Conservation (phyloP, 1,140 invertebrate species). For the Paramacrobiotus metropolitanus region DNA sequence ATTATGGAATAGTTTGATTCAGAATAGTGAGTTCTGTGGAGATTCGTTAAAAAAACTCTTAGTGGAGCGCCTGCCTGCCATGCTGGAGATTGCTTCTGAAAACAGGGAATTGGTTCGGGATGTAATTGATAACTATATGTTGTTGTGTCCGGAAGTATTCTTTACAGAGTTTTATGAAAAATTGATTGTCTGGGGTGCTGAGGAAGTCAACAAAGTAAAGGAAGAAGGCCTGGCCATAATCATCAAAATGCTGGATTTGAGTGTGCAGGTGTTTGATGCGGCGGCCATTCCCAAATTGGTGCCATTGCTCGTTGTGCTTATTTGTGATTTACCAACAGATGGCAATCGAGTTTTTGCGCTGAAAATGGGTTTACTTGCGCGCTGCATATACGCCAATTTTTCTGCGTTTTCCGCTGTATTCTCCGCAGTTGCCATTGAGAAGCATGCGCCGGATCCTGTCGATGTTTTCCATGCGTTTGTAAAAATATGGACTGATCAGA, state of each 20-base stretch:
- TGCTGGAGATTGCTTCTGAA: not conserved
- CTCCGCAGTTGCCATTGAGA: not conserved
- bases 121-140: not conserved
- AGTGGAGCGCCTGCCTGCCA: not conserved
- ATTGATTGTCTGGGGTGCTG: not conserved
- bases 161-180: not conserved
- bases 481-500: not conserved
- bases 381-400: not conserved
- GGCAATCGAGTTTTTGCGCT: not conserved
- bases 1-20: not conserved
- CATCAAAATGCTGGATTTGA: not conserved
- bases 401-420: not conserved
- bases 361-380: not conserved
- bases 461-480: not conserved
- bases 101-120: not conserved
- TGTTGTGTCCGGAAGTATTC: not conserved
- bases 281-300: not conserved
- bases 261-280: not conserved
- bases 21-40: not conserved
- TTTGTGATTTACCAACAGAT: not conserved
- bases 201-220: not conserved
- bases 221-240: not conserved
- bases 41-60: not conserved
- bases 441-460: not conserved
- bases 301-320: not conserved